Conservation (phyloP, 2,888 invertebrate species). For the Leptinotarsa tumamoca region DNA sequence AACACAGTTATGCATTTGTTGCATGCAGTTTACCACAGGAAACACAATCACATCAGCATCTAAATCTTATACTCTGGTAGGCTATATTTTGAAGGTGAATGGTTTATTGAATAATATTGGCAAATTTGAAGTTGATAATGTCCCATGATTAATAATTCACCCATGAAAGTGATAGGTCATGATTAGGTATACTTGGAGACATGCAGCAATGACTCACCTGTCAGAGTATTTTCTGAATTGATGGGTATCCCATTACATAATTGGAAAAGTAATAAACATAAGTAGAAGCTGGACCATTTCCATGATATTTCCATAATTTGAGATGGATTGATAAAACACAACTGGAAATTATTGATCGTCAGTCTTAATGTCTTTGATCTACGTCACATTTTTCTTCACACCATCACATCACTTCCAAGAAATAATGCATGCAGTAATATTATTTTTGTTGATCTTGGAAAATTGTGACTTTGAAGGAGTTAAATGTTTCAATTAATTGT, state of each 20-base stretch:
- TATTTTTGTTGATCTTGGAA: conserved; percentile 27
- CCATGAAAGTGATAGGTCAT: conserved; percentile 26
- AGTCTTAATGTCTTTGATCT: conserved; percentile 33
- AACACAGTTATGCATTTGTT: too few relatives aligned
- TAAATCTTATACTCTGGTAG: not conserved
- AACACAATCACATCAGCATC: too few relatives aligned
- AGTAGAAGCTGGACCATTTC: conserved; percentile 60
- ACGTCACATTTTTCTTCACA: conserved; percentile 44
- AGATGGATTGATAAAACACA: conserved; percentile 28
- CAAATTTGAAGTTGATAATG: not conserved
- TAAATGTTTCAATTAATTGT: conserved; percentile 25
- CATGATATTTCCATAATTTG: conserved; percentile 60
- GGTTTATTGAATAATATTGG: not conserved
- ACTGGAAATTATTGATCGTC: conserved; percentile 41
- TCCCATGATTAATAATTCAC: conserved; percentile 2
- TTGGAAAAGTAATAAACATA: conserved; percentile 60
- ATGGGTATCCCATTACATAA: conserved; percentile 66
- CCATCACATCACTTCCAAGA: conserved; percentile 34
- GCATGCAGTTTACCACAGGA: too few relatives aligned
- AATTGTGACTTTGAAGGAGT: conserved; percentile 23
- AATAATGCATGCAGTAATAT: conserved; percentile 8
- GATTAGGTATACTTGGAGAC: conserved; percentile 22
- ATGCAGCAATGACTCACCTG: conserved; percentile 63
- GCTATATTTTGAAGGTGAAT: not conserved
- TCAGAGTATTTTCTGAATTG: conserved; percentile 61